Evolutionary conservation across 2,888 invertebrate genomes (phyloP).

Genomic region (Drepana falcataria): DNA sequence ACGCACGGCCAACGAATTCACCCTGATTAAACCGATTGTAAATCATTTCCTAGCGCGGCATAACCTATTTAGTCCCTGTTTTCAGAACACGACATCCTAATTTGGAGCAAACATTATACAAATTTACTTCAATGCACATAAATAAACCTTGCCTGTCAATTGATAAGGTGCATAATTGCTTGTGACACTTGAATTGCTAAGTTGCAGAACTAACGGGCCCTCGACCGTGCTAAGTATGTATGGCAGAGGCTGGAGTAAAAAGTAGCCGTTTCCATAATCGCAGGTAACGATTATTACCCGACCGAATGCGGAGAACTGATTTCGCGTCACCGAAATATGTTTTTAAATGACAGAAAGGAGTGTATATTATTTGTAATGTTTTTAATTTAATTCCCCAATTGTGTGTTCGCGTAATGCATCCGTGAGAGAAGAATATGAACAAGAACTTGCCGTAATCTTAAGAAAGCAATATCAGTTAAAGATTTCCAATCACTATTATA

Average conservation of each 20-base stretch:
- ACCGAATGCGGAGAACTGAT: conserved; percentile 17
- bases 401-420: too few species aligned
- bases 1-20: too few species aligned
- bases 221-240: conserved; percentile 51
- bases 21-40: too few species aligned
- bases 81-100: background rate
- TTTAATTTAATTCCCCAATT: too few species aligned
- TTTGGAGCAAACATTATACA: background rate
- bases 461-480: too few species aligned
- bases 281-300: conserved; percentile 54
- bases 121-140: background rate
- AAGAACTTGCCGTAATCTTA: too few species aligned
- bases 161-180: conserved; percentile 7
- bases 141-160: background rate
- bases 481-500: too few species aligned
- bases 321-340: background rate
- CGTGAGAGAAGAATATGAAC: too few species aligned
- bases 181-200: conserved; percentile 11
- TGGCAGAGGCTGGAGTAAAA: conserved; percentile 51
- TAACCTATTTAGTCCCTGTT: background rate
- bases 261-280: conserved; percentile 54
- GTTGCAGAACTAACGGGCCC: conserved; percentile 46
- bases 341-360: background rate
- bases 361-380: background rate
- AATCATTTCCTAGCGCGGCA: background rate